Percentiles rank a stretch among this genome's conserved stretches.
phyloP scores from a whole-genome alignment of 2,888 invertebrate genomes.

The Apamea sordens region DNA sequence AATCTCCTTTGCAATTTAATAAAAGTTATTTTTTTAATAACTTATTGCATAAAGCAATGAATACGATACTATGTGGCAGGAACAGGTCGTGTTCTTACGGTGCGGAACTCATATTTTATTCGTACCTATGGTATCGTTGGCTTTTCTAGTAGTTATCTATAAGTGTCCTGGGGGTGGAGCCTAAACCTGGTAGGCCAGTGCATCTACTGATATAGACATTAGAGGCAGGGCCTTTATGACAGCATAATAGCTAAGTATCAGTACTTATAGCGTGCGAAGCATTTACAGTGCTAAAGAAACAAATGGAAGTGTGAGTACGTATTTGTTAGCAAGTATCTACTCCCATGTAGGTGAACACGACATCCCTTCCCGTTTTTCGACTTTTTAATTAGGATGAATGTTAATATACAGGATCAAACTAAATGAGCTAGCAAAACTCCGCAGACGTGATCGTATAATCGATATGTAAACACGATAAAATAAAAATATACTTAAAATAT shows the following conservation, averaged over 20 bases:
- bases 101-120: background rate
- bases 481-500: too few species aligned
- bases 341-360: background rate
- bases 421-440: too few species aligned
- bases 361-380: background rate
- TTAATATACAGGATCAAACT: too few species aligned
- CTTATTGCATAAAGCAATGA: background rate
- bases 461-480: too few species aligned
- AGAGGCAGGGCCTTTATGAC: background rate
- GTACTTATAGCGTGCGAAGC: too few species aligned
- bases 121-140: background rate
- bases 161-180: slow-evolving; percentile 4
- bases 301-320: background rate
- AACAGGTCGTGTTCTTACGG: background rate
- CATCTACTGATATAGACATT: too few species aligned
- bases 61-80: too few species aligned
- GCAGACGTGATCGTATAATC: too few species aligned
- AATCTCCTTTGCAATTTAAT: background rate
- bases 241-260: background rate
- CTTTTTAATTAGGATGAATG: background rate
- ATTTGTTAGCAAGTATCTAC: background rate
- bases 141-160: slow-evolving; percentile 5
- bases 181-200: slow-evolving; percentile 4
- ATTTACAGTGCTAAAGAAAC: background rate
- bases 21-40: background rate